Base-by-base conservation (phyloP, 2,113 vertebrate genomes). In the Canis aureus region DNA sequence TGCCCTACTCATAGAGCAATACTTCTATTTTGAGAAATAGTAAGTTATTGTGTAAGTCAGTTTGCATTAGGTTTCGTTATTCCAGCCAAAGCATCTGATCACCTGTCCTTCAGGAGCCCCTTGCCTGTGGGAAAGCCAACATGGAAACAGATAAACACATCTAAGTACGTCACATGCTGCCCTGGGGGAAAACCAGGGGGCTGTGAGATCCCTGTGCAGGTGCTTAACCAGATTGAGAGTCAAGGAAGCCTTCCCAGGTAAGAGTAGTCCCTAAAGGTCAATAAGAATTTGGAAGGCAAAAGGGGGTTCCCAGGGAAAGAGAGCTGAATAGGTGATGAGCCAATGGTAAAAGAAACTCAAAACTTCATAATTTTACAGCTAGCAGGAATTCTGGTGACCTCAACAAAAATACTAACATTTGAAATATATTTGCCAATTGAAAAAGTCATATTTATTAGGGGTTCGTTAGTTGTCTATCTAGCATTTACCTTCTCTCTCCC, bases 61-160 rank as follows among this genome's bases (percentile, higher is more conserved):
- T 78, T 94, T 96, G 76, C n/a, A 16, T 91, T 94, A 95, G 71
- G 86, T 78, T 93, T 84, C 86, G 20, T 60, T 94, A 71, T 29
- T 83, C 62, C 25, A 94, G 27, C n/a, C 35, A 11, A 74, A 73
- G 25, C 32, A 32, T 71, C 60, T 73, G 64, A 89, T 55, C 49
- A 80, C n/a, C 23, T 29, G 17, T 80, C 3, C 66, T 64, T 84
- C 80, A 71, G 32, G 53, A 78, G 35, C 22, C 64, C 32, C 62
- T 49, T 38, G 35, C 32, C 51, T 17, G 13, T 94, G 86, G 79
- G 60, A 94, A 16, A 71, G 60, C 53, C 80, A 85, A 67, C 17
- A 35, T 23, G 43, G 85, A 78, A 84, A 79, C 53, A 71, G 64
- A 59, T 20, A 60, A 57, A 55, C 55, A 32, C 13, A 59, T 60